Base-by-base conservation (phyloP, 2,888 invertebrate species). In the Petrophora chlorosata region DNA sequence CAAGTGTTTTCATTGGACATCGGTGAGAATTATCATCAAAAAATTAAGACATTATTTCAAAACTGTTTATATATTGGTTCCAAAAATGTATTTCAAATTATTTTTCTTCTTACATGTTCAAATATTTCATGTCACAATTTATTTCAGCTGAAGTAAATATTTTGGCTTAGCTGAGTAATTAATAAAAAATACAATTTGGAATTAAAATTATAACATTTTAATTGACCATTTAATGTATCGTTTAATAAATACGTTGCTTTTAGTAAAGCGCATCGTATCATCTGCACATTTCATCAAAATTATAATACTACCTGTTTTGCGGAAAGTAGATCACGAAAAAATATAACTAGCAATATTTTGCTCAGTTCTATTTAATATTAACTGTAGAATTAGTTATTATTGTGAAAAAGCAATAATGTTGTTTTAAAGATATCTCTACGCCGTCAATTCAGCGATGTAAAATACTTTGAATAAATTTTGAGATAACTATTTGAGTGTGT, bases 391-490 rank as follows among this genome's bases (percentile, higher is more conserved):
- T 65, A 74, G 49, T 50, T 50, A 19, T 49, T 49, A 39, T 50
- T 74, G 69, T 67, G 63, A 73, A 48, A 71, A 69, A 75, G 65
- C 74, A 77, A 77, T 70, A 62, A 68, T 54, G 56, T 62, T 85
- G 72, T 81, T 85, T 88, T 78, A 77, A 82, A 71, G 65, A 76
- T 49, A 76, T 88, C 88, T 90, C 88, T 88, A 89, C 89, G 79
- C 86, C 82, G 89, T 89, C 89, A 90, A 90, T 89, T 90, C 81
- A 82, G 82, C 81, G 80, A 79, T 88, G 83, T 88, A 88, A 82
- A 80, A 84, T 82, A 81, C 59, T 74, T 80, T 81, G 61, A 67
- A 66, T 76, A 73, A 76, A 70, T 67, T 49, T 49, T 72, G 68
- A 70, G 78, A 74, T 72, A 71, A 67, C 53, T 59, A 68, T 73